phyloP scores from a whole-genome alignment of 2,113 vertebrate genomes.

The Aythya baeri region DNA sequence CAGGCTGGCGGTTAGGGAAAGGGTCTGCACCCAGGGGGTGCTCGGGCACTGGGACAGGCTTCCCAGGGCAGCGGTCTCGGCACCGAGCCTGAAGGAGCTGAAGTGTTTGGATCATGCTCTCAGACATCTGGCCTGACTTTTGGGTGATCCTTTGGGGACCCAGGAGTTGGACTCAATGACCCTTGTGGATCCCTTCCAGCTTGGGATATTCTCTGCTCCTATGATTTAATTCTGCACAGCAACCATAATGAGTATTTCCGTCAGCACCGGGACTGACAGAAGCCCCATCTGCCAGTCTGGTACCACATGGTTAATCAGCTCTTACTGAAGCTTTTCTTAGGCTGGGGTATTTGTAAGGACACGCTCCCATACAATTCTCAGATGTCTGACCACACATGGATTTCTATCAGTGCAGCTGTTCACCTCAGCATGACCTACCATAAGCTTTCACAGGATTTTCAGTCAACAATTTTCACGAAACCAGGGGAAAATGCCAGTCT shows the following conservation, averaged over 20 bases:
- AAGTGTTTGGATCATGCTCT: no score
- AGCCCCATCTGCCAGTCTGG: not conserved
- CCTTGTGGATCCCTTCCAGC: no score
- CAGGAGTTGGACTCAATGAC: no score
- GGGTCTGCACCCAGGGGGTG: no score
- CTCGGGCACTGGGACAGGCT: no score
- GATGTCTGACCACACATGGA: not conserved
- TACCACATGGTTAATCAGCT: not conserved
- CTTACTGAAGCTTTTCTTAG: not conserved
- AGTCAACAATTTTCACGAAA: not conserved
- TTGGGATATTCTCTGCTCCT: no score
- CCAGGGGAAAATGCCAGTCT: not conserved
- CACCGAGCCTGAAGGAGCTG: no score
- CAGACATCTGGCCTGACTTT: no score
- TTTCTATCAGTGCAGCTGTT: not conserved
- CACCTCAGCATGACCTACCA: not conserved
- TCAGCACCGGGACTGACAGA: not conserved
- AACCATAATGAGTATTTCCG: not conserved
- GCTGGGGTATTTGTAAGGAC: not conserved
- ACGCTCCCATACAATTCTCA: not conserved
- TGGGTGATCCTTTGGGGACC: no score
- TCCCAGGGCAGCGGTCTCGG: no score
- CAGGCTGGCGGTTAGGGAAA: no score
- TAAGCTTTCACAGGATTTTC: not conserved
- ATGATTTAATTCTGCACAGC: not conserved